phyloP scores from a whole-genome alignment of 2,888 invertebrate genomes.

The Geophilus truncorum region DNA sequence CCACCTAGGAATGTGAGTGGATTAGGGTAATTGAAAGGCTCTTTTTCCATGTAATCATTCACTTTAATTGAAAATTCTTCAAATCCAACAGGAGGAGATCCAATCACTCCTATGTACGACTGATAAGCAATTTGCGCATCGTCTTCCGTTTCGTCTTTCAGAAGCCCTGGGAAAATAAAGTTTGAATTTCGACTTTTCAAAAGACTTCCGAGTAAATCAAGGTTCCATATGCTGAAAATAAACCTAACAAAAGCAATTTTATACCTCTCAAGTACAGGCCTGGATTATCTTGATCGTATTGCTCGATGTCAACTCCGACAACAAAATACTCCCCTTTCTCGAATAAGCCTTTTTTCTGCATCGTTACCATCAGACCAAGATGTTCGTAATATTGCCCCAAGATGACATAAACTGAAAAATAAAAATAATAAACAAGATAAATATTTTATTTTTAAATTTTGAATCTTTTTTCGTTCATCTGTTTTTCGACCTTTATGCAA shows the following conservation, averaged over 20 bases:
- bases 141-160: conserved; percentile 56
- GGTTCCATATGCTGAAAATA: too few species aligned
- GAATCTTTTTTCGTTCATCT: too few species aligned
- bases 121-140: conserved; percentile 63
- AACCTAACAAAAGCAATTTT: too few species aligned
- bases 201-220: too few species aligned
- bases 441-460: too few species aligned
- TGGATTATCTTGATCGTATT: conserved; percentile 71
- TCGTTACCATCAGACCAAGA: conserved; percentile 79
- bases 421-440: too few species aligned
- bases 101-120: conserved; percentile 72
- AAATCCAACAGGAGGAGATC: conserved; percentile 63
- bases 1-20: conserved; percentile 67
- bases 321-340: conserved; percentile 89
- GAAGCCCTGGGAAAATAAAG: too few species aligned
- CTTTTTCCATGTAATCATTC: conserved; percentile 73
- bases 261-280: conserved; percentile 68
- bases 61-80: conserved; percentile 69
- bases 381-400: conserved; percentile 87
- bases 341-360: conserved; percentile 74
- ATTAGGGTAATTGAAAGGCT: conserved; percentile 84
- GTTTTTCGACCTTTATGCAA: too few species aligned
- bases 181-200: too few species aligned
- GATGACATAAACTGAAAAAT: conserved; percentile 74
- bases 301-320: conserved; percentile 83